Evolutionary conservation across 2,797 vertebrate genomes (phyloP).

Genomic region (Lutra lutra): DNA sequence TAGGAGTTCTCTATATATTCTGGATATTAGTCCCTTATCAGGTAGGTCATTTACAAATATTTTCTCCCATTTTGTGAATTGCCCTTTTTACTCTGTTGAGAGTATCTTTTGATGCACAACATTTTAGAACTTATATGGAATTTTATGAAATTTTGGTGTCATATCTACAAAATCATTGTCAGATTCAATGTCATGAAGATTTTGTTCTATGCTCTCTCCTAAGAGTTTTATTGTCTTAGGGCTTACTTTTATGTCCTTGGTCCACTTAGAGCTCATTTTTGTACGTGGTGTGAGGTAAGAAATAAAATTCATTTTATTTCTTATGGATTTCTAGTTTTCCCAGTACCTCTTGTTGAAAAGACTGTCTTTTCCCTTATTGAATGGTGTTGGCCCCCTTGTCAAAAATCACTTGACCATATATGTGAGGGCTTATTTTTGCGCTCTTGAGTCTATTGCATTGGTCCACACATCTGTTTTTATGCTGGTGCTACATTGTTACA

Average conservation of each 20-base stretch:
- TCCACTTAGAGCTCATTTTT: background rate
- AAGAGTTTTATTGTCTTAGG: background rate
- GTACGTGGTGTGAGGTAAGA: background rate
- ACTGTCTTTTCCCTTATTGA: background rate
- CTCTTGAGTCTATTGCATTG: background rate
- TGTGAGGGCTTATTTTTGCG: background rate
- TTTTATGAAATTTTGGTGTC: background rate
- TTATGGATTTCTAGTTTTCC: background rate
- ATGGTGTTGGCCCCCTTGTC: background rate
- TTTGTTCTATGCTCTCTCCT: background rate
- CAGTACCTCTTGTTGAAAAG: background rate
- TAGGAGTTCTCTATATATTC: background rate
- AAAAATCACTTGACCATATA: background rate
- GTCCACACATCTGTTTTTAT: background rate
- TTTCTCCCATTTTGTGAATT: background rate
- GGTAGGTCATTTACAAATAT: background rate
- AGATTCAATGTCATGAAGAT: background rate
- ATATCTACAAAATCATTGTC: background rate
- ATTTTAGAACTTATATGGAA: background rate
- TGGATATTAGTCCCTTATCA: background rate
- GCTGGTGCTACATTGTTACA: background rate
- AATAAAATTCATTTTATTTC: background rate
- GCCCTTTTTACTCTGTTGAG: background rate
- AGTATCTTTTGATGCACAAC: background rate
- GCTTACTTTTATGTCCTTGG: background rate